Evolutionary conservation across 1,140 invertebrate species (phyloP), one percentile per base, ranked within the genome.

Genomic region (Cydia splendana): DNA sequence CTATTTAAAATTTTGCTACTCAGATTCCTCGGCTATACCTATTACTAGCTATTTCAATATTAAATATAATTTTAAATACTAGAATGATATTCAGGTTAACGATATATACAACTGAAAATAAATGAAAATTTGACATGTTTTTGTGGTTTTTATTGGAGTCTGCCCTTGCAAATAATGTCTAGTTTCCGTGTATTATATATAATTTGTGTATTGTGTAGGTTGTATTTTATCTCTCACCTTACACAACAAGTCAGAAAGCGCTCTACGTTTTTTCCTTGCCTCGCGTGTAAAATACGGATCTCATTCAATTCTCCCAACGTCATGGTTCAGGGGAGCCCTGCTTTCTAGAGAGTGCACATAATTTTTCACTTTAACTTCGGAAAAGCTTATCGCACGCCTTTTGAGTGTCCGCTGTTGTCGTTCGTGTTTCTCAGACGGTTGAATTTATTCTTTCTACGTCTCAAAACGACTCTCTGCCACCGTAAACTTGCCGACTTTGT

Each of bases 401-500:
- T 69, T 2, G 34, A 42, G 34, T 71, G 4, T 28, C 65, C n/a
- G 3, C 65, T 34, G 24, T 69, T 71, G 67, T 18, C 34, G 34
- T 69, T 69, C 24, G 28, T 69, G 28, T 69, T 24, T 34, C 10
- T n/a, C 5, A 30, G 28, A 12, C 13, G 15, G 7, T 38, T 18
- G 9, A 71, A 38, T 42, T 42, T 71, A 71, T 71, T 71, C 67
- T 38, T 71, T 18, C n/a, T 71, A 38, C 67, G 67, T 71, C 30
- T 18, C 38, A 71, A 24, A 71, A 71, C 34, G 34, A 45, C 67
- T 69, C 30, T 10, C 15, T 18, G 34, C 67, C 67, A 15, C 34
- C 67, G 67, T 71, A 71, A 71, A 71, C 67, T 71, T 71, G 38
- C 34, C 15, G 34, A 71, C 28, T 69, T 69, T n/a, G 67, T 71